These are phyloP conservation scores for Zoanthus sociatus DNA, from an alignment of 92 coral and sea anemone genomes.

Conservation along the genomic window DNA sequence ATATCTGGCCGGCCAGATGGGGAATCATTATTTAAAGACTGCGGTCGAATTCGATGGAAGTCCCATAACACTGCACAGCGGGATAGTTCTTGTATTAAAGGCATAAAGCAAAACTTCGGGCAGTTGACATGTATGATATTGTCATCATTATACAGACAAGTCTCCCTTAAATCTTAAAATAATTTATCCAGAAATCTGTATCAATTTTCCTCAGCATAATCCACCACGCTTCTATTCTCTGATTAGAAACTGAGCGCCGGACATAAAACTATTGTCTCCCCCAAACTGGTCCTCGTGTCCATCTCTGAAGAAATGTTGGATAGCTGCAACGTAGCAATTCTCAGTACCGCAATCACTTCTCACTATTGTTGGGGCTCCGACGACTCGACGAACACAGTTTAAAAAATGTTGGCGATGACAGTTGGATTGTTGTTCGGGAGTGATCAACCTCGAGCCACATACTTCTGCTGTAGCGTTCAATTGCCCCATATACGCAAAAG, in stretches of 20 bases:
- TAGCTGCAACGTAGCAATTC: slow-evolving; percentile 35
- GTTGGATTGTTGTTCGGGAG: slow-evolving; percentile 6
- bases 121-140: slow-evolving; percentile 41
- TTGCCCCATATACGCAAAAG: no score
- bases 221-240: slow-evolving; percentile 37
- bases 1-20: slow-evolving; percentile 20
- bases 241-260: slow-evolving; percentile 59
- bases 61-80: slow-evolving; percentile 44
- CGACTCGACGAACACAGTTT: slow-evolving; percentile 17
- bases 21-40: slow-evolving; percentile 21
- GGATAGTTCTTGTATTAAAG: slow-evolving; percentile 36
- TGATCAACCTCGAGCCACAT: slow-evolving; percentile 20
- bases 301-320: neutral
- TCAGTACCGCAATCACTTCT: slow-evolving; percentile 46
- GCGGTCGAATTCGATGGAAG: slow-evolving; percentile 41
- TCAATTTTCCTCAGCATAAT: slow-evolving; percentile 37
- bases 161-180: slow-evolving; percentile 43
- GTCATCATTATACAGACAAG: slow-evolving; percentile 26
- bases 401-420: slow-evolving; percentile 5
- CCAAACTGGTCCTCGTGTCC: slow-evolving; percentile 32
- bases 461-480: neutral
- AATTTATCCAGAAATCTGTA: slow-evolving; percentile 46
- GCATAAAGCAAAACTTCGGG: slow-evolving; percentile 44
- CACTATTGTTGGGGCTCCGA: slow-evolving; percentile 19
- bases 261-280: slow-evolving; percentile 43